Evolutionary conservation across 2,888 invertebrate species (phyloP).

Genomic region (Chloromyia formosa): DNA sequence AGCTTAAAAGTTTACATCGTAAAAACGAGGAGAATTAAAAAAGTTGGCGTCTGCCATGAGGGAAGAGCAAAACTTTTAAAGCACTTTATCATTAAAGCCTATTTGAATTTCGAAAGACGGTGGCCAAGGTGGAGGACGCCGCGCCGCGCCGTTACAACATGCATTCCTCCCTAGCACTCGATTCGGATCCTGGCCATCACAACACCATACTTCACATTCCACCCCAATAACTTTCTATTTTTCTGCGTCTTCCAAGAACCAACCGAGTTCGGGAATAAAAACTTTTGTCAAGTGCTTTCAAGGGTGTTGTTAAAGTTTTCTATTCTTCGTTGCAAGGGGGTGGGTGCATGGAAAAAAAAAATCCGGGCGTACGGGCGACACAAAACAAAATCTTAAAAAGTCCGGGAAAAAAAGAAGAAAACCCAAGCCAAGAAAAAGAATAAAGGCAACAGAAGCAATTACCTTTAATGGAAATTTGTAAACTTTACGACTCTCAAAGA

Average conservation of each 20-base stretch:
- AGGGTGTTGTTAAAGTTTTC: constrained; percentile 49
- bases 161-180: not conserved
- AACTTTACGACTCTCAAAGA: constrained; percentile 45
- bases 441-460: constrained; percentile 47
- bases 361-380: constrained; percentile 12
- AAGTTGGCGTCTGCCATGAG: constrained; percentile 40
- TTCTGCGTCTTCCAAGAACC: not conserved
- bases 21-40: constrained; percentile 44
- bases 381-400: constrained; percentile 44
- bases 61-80: constrained; percentile 48
- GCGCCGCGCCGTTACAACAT: not conserved
- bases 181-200: not conserved
- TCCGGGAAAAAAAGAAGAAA: constrained; percentile 19
- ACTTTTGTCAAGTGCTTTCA: constrained; percentile 50
- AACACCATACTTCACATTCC: no score
- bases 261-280: constrained; percentile 29
- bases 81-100: constrained; percentile 52
- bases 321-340: not conserved
- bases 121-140: constrained; percentile 33
- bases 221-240: no score
- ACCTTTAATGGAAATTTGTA: constrained; percentile 50
- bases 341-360: not conserved
- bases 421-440: constrained; percentile 30
- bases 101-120: constrained; percentile 49
- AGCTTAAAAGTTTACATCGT: constrained; percentile 47